phyloP scores from a whole-genome alignment of 1,140 invertebrate genomes.

The Calliopsis andreniformis region DNA sequence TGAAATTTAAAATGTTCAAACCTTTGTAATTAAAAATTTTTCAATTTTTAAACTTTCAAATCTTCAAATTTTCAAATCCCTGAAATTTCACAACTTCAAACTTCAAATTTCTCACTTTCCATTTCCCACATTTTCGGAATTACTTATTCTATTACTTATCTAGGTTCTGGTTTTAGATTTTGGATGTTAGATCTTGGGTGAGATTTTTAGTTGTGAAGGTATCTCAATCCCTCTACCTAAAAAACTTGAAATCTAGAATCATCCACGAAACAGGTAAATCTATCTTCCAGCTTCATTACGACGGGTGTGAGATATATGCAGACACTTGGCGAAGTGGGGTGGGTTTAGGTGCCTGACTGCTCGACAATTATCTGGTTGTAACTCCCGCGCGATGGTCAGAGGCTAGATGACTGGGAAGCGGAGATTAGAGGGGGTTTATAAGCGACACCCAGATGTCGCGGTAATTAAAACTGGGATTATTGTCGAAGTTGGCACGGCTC shows the following conservation, averaged over 20 bases:
- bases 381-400: slow-evolving; percentile 74
- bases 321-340: slow-evolving; percentile 37
- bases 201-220: no score
- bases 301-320: slow-evolving; percentile 36
- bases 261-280: background rate
- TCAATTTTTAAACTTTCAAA: no score
- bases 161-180: no score
- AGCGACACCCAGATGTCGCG: slow-evolving; percentile 79
- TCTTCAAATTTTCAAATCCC: no score
- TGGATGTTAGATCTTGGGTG: no score
- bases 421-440: slow-evolving; percentile 70
- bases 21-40: no score
- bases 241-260: background rate
- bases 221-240: background rate
- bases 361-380: slow-evolving; percentile 76
- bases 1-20: no score
- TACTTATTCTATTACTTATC: no score
- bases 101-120: no score
- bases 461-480: slow-evolving; percentile 81
- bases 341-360: slow-evolving; percentile 51
- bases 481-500: slow-evolving; percentile 74
- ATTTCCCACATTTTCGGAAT: no score
- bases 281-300: slow-evolving; percentile 46
- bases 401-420: slow-evolving; percentile 60
- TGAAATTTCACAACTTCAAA: no score